A percentile compares a stretch with the other conserved stretches of the same genome.
These are phyloP conservation scores for Cataglyphis rosenhaueri DNA, from an alignment of 2,888 invertebrate genomes.

Conservation along the genomic window DNA sequence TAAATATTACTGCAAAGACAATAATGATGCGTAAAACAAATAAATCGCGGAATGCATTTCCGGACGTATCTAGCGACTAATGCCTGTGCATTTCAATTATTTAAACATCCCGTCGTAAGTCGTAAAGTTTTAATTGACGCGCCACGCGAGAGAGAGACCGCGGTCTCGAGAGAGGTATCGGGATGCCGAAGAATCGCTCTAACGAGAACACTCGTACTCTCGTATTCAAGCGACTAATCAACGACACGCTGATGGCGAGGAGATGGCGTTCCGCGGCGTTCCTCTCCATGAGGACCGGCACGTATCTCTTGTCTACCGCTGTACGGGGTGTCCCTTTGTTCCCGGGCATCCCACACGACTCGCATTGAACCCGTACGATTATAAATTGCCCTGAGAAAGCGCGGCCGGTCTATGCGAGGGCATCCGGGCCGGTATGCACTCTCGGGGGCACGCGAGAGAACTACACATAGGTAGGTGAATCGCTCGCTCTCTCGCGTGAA, in stretches of 20 bases:
- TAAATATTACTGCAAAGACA: constrained; percentile 42
- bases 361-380: constrained; percentile 80
- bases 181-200: constrained; percentile 40
- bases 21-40: constrained; percentile 41
- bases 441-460: constrained; percentile 65
- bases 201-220: constrained; percentile 46
- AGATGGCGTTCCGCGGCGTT: constrained; percentile 53
- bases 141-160: background rate
- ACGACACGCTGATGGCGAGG: constrained; percentile 48
- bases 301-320: constrained; percentile 49
- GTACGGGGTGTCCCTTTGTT: constrained; percentile 75
- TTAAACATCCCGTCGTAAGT: constrained; percentile 16
- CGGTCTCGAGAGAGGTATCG: constrained; percentile 16
- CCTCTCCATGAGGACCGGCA: constrained; percentile 20
- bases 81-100: background rate
- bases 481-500: constrained; percentile 39
- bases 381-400: constrained; percentile 79
- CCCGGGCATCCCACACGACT: constrained; percentile 77
- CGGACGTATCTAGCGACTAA: background rate
- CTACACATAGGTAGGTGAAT: constrained; percentile 30
- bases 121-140: constrained; percentile 42
- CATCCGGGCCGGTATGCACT: constrained; percentile 57
- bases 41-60: constrained; percentile 36
- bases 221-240: constrained; percentile 54
- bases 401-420: constrained; percentile 68